Evolutionary conservation across 1,140 invertebrate genomes (phyloP).

Genomic region (Bombus polaris): DNA sequence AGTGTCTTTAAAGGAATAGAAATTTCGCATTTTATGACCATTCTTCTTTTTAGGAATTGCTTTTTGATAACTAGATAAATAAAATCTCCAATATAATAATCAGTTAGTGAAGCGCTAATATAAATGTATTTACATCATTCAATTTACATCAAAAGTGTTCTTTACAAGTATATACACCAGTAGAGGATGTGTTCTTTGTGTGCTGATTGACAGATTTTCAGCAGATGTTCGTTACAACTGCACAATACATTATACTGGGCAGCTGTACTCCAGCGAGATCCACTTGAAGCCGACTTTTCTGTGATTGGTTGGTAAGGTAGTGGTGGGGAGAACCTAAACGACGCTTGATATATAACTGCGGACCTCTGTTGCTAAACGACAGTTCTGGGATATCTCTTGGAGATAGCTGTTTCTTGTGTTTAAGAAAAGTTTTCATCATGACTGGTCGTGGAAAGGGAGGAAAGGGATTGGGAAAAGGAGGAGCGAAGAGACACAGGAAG

Average conservation of each 20-base stretch:
- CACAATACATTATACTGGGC: not conserved
- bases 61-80: not conserved
- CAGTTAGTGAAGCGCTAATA: not conserved
- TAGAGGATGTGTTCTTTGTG: not conserved
- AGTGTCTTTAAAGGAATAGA: too few relatives aligned
- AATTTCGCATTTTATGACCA: too few relatives aligned
- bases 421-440: constrained; percentile 6
- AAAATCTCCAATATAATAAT: not conserved
- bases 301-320: not conserved
- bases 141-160: not conserved
- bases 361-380: not conserved
- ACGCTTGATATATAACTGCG: not conserved
- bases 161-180: not conserved
- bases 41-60: too few relatives aligned
- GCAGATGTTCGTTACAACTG: not conserved
- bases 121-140: not conserved
- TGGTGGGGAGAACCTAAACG: not conserved
- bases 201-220: not conserved
- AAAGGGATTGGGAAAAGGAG: constrained; percentile 63
- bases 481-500: constrained; percentile 58
- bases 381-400: not conserved
- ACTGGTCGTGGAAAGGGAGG: constrained; percentile 62
- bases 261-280: not conserved
- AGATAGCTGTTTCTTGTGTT: accelerated
- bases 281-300: not conserved